Evolutionary conservation across 2,113 vertebrate species (phyloP), one percentile per base, ranked within the genome.

Genomic region (Osmerus eperlanus): DNA sequence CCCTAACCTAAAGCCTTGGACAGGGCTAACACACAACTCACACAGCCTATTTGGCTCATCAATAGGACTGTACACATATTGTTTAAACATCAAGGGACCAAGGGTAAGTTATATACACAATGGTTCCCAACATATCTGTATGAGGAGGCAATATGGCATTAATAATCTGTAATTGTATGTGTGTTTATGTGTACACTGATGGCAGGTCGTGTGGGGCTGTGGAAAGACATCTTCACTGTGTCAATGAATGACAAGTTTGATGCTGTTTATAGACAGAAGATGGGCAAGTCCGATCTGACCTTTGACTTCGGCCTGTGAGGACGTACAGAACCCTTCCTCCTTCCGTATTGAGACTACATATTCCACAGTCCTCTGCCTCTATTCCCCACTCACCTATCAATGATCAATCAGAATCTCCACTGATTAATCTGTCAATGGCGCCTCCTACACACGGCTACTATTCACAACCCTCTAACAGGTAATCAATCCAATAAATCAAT

Each of bases 181-280:
- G 58, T 59, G 29, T 62, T 12, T 55, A 51, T 32, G 16, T 64
- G 19, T 62, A 21, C 28, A 56, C 72, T 52, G 55, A 6, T 73
- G 52, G 16, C 60, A 99, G 97, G 97, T 79, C 88, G 96, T 53
- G 94, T 98, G 3, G 96, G 97, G 67, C 92, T 98, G 53, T 99
- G 97, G 97, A 97, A 97, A 86, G 97, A 99, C 81, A 91, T 99
- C 92, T 99, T 99, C 91, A 99, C 97, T n/a, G 97, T 99, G 75
- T 97, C 97, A 41, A 98, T 99, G 96, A 99, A 98, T 3, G 97
- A 99, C 78, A 98, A 96, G 90, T 99, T 99, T 67, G 97, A 99
- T 61, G 79, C 91, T 1, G 93, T 97, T 70, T 99, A 97, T 79
- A 94, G 95, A 81, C 95, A 99, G 93, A 97, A 98, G 93, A 98